Conservation (phyloP, 2,888 invertebrate genomes). For the Acanthosepion esculentum region DNA sequence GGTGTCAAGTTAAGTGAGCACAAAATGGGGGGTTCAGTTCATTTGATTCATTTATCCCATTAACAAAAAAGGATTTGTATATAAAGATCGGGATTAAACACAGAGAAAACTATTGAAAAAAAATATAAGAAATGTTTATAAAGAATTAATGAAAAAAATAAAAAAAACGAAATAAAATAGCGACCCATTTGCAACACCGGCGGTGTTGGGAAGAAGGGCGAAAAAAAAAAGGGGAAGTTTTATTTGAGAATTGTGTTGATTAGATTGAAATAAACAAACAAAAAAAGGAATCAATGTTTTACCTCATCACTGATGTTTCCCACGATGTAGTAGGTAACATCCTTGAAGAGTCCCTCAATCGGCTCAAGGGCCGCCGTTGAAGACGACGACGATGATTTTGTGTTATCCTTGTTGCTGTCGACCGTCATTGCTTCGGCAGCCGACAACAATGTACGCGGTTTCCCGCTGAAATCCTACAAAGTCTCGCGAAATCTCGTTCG, state of each 20-base stretch:
- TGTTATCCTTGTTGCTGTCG: slow-evolving; percentile 41
- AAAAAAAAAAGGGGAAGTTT: neutral
- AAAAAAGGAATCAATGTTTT: slow-evolving; percentile 48
- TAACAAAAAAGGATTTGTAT: too few species aligned
- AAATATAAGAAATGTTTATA: too few species aligned
- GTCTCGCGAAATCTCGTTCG: neutral
- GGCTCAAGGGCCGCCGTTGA: slow-evolving; percentile 48
- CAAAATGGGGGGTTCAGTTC: too few species aligned
- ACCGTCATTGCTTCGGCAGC: slow-evolving; percentile 41
- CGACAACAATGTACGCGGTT: slow-evolving; percentile 10
- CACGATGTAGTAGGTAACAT: slow-evolving; percentile 78
- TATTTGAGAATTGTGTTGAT: neutral
- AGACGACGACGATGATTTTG: slow-evolving; percentile 50
- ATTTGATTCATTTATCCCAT: too few species aligned
- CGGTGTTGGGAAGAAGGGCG: neutral
- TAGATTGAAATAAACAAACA: slow-evolving; percentile 33
- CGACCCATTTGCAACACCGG: neutral
- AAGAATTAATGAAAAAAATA: too few species aligned
- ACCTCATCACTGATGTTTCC: slow-evolving; percentile 83
- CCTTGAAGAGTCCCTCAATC: slow-evolving; percentile 81
- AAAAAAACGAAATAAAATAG: neutral
- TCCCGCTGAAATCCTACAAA: neutral
- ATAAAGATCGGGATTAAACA: too few species aligned
- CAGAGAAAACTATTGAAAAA: too few species aligned
- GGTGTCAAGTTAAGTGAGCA: too few species aligned